Conservation (phyloP, 2,888 invertebrate species). For the Pediacus dermestoides region DNA sequence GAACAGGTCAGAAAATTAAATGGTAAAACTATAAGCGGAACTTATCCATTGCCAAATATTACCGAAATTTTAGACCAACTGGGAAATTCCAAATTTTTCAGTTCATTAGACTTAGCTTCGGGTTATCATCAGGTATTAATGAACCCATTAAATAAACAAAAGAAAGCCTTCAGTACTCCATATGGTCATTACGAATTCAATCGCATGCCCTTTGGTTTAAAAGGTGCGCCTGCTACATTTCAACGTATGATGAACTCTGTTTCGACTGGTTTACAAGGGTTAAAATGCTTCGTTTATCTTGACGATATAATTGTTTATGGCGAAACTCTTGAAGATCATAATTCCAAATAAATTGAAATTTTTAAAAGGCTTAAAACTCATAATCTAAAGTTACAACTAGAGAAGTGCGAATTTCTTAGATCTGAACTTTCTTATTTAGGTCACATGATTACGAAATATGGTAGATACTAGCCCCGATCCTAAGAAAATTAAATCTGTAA, state of each 20-base stretch:
- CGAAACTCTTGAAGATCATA: constrained; percentile 17
- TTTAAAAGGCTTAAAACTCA: constrained; percentile 14
- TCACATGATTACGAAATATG: constrained; percentile 13
- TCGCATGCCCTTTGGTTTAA: constrained; percentile 26
- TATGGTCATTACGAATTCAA: constrained; percentile 23
- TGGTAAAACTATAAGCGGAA: constrained; percentile 19
- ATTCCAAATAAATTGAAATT: constrained; percentile 12
- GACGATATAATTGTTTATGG: constrained; percentile 31
- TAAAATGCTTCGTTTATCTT: constrained; percentile 28
- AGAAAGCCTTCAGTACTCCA: constrained; percentile 23
- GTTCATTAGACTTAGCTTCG: constrained; percentile 18
- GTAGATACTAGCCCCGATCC: too few species aligned
- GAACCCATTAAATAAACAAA: constrained; percentile 17
- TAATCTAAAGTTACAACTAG: constrained; percentile 17
- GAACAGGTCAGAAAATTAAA: constrained; percentile 22
- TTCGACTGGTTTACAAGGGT: constrained; percentile 24
- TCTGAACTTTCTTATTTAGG: constrained; percentile 21
- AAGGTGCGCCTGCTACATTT: constrained; percentile 27
- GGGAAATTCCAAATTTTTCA: constrained; percentile 24
- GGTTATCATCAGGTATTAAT: constrained; percentile 22
- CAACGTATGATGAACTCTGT: constrained; percentile 30
- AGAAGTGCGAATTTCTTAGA: constrained; percentile 22
- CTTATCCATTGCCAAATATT: constrained; percentile 24
- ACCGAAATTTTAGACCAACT: constrained; percentile 23
- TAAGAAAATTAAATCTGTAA: too few species aligned